Evolutionary conservation across 2,113 vertebrate genomes (phyloP), one percentile per base, ranked within the genome.

Genomic region (Puma concolor): DNA sequence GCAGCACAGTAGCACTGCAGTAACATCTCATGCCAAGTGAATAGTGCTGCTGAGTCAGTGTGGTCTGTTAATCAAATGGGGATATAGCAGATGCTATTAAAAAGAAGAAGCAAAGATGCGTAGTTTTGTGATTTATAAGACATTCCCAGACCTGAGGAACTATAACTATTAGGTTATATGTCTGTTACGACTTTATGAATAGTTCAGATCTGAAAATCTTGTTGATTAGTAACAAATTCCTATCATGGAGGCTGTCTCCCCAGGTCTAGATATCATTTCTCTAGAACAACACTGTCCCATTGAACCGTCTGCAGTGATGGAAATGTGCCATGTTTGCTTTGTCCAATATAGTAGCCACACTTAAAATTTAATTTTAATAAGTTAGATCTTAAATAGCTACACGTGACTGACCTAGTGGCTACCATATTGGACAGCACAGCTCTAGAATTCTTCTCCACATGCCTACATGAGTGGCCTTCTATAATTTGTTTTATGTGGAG

Each of bases 321-420:
- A 85, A 44, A 17, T 91, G 23, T 41, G 31, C 36, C 44, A 0
- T 77, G 2, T 44, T 16, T 83, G 29, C 4, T 23, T 16, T 19
- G 25, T 88, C 41, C 33, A 41, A 1, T 38, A 27, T 31, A 74
- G 31, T 44, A 64, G 36, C 48, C n/a, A 72, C 63, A 23, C 44
- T 54, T 94, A 21, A 84, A 60, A 25, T 44, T 94, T 94, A 48
- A 79, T 71, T 74, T 90, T 85, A 66, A 48, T 87, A 63, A 81
- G 57, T 80, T 91, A 83, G 2, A n/a, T 57, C 76, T 71, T 90
- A 81, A 85, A 41, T 76, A 81, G 38, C 44, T 54, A 27, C 36
- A 6, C 13, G 16, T 95, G 76, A 64, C 57, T 95, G 74, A 63
- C 54, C 54, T 60, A 36, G 57, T 36, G n/a, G n/a, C 29, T 54